These are phyloP conservation scores for Cyrtorhinus lividipennis DNA, from an alignment of 1,140 invertebrate genomes.

Conservation along the genomic window DNA sequence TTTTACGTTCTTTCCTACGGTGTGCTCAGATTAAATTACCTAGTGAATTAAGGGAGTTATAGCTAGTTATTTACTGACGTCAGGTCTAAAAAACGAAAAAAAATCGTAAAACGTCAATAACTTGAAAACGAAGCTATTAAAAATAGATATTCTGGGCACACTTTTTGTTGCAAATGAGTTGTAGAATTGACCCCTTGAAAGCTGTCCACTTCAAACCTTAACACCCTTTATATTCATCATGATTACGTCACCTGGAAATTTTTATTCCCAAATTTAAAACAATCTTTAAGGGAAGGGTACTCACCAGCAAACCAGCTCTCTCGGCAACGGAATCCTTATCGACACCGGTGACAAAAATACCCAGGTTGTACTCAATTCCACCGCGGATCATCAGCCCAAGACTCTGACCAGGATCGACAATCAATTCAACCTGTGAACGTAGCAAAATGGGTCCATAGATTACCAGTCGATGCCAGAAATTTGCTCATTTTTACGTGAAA, in stretches of 20 bases:
- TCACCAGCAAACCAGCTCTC: slow-evolving; percentile 74
- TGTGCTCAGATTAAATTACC: too few relatives aligned
- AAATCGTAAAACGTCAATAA: background rate
- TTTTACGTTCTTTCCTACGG: too few relatives aligned
- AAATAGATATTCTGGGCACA: background rate
- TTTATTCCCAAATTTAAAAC: too few relatives aligned
- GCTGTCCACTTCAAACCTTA: too few relatives aligned
- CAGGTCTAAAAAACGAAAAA: too few relatives aligned
- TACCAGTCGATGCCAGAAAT: background rate
- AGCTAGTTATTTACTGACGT: too few relatives aligned
- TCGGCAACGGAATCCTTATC: slow-evolving; percentile 84
- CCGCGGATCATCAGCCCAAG: slow-evolving; percentile 87
- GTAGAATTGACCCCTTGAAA: too few relatives aligned
- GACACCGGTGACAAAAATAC: slow-evolving; percentile 88
- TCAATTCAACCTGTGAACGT: slow-evolving; percentile 53
- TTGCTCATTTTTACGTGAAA: background rate
- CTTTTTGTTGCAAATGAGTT: too few relatives aligned
- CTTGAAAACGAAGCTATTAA: background rate
- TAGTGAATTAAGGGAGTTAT: too few relatives aligned
- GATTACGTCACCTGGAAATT: too few relatives aligned
- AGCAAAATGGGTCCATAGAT: background rate
- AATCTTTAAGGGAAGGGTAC: too few relatives aligned
- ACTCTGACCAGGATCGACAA: slow-evolving; percentile 76
- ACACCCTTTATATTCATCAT: too few relatives aligned
- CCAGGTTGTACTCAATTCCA: slow-evolving; percentile 82